These are phyloP conservation scores for Antitype chi DNA, from an alignment of 2,888 invertebrate genomes.

Conservation along the genomic window DNA sequence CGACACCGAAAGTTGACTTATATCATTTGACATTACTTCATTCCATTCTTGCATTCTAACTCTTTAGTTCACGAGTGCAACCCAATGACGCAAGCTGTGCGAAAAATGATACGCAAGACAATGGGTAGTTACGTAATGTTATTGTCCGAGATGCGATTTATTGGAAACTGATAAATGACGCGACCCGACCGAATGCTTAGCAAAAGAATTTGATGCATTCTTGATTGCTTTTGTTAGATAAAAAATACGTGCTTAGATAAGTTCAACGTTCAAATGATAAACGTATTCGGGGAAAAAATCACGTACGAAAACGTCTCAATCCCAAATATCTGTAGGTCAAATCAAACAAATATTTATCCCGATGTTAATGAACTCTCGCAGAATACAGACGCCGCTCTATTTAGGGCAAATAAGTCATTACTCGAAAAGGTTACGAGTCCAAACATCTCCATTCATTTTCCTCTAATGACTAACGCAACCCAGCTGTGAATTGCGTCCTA, in stretches of 20 bases:
- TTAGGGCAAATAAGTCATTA: slow-evolving; percentile 37
- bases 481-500: neutral
- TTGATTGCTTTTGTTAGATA: neutral
- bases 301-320: slow-evolving; percentile 8
- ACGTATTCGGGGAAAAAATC: neutral
- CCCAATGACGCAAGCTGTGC: slow-evolving; percentile 47
- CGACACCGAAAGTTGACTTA: neutral
- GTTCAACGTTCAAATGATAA: slow-evolving; percentile 7
- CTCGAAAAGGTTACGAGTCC: slow-evolving; percentile 18
- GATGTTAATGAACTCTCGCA: slow-evolving; percentile 22
- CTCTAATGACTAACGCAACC: slow-evolving; percentile 14
- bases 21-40: slow-evolving; percentile 26
- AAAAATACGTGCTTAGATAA: slow-evolving; percentile 29
- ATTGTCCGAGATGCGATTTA: slow-evolving; percentile 45
- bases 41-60: slow-evolving; percentile 25
- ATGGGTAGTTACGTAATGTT: slow-evolving; percentile 59
- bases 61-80: slow-evolving; percentile 47
- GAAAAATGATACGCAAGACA: slow-evolving; percentile 56
- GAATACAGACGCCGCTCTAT: neutral
- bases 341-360: slow-evolving; percentile 29
- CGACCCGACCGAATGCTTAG: slow-evolving; percentile 23
- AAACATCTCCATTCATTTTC: slow-evolving; percentile 18
- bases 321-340: slow-evolving; percentile 25
- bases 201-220: slow-evolving; percentile 24
- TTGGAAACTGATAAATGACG: slow-evolving; percentile 54